Evolutionary conservation across 2,797 vertebrate genomes (phyloP).

Genomic region (Scarus forsteni): DNA sequence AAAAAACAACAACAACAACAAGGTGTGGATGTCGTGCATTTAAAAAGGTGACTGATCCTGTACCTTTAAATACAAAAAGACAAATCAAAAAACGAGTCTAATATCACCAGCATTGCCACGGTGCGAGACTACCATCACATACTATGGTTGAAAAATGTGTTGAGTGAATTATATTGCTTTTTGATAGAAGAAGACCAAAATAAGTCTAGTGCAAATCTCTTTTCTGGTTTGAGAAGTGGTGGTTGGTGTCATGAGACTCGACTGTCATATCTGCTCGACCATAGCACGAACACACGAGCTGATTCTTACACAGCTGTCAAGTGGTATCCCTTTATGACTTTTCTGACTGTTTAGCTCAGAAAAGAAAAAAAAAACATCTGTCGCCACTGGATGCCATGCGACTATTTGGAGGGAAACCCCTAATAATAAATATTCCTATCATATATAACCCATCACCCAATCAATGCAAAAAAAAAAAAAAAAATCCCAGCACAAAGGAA

Average conservation of each 20-base stretch:
- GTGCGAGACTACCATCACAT: conserved; percentile 62
- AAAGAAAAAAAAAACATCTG: conserved; percentile 38
- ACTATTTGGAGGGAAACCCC: conserved; percentile 64
- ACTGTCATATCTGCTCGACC: conserved; percentile 64
- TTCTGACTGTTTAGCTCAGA: conserved; percentile 32
- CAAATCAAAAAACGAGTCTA: conserved; percentile 57
- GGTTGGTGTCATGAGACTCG: conserved; percentile 74
- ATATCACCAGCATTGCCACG: conserved; percentile 70
- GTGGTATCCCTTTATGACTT: conserved; percentile 70
- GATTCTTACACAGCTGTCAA: conserved; percentile 66
- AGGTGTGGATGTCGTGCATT: conserved; percentile 64
- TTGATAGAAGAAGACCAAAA: conserved; percentile 85
- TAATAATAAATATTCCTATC: conserved; percentile 53
- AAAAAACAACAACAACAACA: conserved; percentile 37
- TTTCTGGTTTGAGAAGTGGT: conserved; percentile 86
- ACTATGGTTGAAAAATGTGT: conserved; percentile 67
- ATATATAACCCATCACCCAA: conserved; percentile 49
- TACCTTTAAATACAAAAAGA: conserved; percentile 66
- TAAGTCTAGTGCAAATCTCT: conserved; percentile 89
- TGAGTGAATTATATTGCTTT: conserved; percentile 85
- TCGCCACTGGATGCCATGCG: conserved; percentile 52
- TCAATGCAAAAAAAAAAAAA: conserved; percentile 44
- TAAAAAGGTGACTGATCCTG: conserved; percentile 66
- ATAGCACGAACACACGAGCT: conserved; percentile 67
- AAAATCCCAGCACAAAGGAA: conserved; percentile 54